phyloP scores from a whole-genome alignment of 2,113 vertebrate species.

The Eulemur rufifrons region DNA sequence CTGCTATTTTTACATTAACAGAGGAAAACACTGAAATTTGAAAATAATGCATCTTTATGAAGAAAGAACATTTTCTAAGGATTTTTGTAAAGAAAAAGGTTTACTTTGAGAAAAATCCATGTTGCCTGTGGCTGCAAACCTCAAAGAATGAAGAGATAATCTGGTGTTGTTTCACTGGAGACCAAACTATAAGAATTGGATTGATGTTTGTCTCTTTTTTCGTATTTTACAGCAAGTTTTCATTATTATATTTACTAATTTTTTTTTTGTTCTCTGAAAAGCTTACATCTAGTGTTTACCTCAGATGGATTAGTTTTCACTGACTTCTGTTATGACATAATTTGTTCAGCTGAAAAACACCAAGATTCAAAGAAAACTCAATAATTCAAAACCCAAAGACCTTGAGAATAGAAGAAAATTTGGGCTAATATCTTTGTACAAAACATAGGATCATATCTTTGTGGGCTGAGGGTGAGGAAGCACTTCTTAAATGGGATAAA shows the following conservation, averaged over 20 bases:
- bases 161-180: not conserved
- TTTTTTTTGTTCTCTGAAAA: not conserved
- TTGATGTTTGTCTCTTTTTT: not conserved
- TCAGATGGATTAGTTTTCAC: not conserved
- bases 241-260: not conserved
- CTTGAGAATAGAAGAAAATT: not conserved
- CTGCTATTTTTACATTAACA: not conserved
- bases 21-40: not conserved
- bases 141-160: not conserved
- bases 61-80: not conserved
- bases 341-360: not conserved
- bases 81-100: not conserved
- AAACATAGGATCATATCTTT: not conserved
- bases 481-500: not conserved
- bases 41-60: not conserved
- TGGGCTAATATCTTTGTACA: not conserved
- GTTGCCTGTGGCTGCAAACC: not conserved
- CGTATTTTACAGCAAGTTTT: not conserved
- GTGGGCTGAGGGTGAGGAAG: not conserved
- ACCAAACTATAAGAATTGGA: not conserved
- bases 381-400: not conserved
- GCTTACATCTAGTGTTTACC: not conserved
- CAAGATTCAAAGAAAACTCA: not conserved
- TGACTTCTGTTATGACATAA: not conserved
- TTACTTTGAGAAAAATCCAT: not conserved